phyloP scores from a whole-genome alignment of 92 coral and sea anemone genomes.

The Isaurus tuberculatus region DNA sequence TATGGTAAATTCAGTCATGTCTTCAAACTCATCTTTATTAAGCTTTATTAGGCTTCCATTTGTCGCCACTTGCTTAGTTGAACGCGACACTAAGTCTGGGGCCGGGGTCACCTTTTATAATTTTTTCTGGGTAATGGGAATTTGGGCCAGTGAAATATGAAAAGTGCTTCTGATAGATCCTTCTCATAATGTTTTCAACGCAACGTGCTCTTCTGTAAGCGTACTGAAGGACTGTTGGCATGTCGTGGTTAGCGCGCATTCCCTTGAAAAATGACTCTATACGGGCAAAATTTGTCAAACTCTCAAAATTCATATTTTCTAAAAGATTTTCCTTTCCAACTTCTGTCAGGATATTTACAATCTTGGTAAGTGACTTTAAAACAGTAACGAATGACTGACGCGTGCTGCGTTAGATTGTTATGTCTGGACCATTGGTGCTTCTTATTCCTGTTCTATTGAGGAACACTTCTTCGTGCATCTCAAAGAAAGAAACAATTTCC shows the following conservation, averaged over 20 bases:
- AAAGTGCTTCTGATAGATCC: conserved; percentile 60
- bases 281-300: conserved; percentile 47
- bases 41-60: conserved; percentile 46
- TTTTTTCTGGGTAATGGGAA: conserved; percentile 58
- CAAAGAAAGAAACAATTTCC: background rate
- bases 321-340: background rate
- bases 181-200: conserved; percentile 54
- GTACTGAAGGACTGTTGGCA: conserved; percentile 52
- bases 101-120: conserved; percentile 51
- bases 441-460: background rate
- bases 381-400: conserved; percentile 47
- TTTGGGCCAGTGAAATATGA: conserved; percentile 65
- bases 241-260: conserved; percentile 67
- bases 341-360: background rate
- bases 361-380: background rate
- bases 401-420: conserved; percentile 41
- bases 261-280: conserved; percentile 57
- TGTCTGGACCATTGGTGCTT: conserved; percentile 45
- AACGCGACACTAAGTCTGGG: conserved; percentile 41
- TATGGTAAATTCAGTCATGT: conserved; percentile 61
- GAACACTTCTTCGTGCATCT: background rate
- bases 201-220: conserved; percentile 57
- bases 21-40: conserved; percentile 53
- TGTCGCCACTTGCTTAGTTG: conserved; percentile 48
- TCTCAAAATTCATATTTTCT: background rate